phyloP scores from a whole-genome alignment of 92 coral and sea anemone genomes.

The Porites cylindrica region DNA sequence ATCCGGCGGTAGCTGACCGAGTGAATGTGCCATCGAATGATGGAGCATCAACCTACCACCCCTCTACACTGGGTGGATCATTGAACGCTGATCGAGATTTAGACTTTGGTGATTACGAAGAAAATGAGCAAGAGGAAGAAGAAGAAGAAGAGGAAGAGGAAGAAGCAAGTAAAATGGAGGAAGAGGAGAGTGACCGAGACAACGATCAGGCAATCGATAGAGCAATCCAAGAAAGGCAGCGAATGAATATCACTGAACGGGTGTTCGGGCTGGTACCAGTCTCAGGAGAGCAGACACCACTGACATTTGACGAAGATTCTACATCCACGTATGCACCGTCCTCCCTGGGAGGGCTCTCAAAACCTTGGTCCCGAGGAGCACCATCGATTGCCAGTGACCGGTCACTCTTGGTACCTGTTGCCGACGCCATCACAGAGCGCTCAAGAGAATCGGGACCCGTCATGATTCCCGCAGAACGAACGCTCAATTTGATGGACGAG shows the following conservation, averaged over 20 bases:
- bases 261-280: no score
- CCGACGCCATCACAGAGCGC: background rate
- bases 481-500: background rate
- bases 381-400: background rate
- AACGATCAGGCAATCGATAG: no score
- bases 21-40: no score
- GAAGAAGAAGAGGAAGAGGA: no score
- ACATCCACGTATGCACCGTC: background rate
- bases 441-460: background rate
- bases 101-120: no score
- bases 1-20: background rate
- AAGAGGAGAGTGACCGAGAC: no score
- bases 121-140: no score
- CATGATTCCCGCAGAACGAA: background rate
- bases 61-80: background rate
- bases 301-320: background rate
- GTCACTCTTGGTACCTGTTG: background rate
- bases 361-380: background rate
- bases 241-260: no score
- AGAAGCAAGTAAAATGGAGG: no score
- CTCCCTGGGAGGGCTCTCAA: background rate
- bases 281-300: background rate
- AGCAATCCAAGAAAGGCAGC: no score
- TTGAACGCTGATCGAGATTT: background rate
- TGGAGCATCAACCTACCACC: no score